A percentile compares a stretch with the other conserved stretches of the same genome.
These are phyloP conservation scores for Brienomyrus brachyistius DNA, from an alignment of 2,113 vertebrate species.

Conservation along the genomic window DNA sequence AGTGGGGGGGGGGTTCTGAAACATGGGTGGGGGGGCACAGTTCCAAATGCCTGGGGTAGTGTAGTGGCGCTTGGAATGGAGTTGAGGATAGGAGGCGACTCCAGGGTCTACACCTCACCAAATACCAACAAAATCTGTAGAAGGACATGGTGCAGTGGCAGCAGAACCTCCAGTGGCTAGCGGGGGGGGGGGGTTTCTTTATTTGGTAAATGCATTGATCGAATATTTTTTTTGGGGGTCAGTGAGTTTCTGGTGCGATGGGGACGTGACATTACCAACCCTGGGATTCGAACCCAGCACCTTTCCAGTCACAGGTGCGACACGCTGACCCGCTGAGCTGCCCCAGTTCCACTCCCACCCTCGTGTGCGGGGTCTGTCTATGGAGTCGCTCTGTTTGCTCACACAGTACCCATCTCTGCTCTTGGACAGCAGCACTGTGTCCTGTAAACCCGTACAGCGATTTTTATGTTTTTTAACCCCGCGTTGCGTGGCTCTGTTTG, in stretches of 20 bases:
- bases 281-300: not conserved
- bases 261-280: not conserved
- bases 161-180: too few relatives aligned
- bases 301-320: not conserved
- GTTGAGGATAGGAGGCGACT: not conserved
- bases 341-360: not conserved
- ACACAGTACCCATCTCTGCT: not conserved
- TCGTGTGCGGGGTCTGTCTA: not conserved
- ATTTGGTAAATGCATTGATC: not conserved
- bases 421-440: not conserved
- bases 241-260: not conserved
- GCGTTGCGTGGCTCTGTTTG: not conserved
- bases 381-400: not conserved
- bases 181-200: not conserved
- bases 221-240: not conserved
- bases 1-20: slow-evolving; percentile 19
- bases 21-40: not conserved
- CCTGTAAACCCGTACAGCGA: not conserved
- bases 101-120: not conserved
- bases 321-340: not conserved
- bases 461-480: not conserved
- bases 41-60: slow-evolving; percentile 34
- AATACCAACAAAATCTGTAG: not conserved
- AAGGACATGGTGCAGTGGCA: not conserved
- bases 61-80: not conserved